Evolutionary conservation across 2,888 invertebrate genomes (phyloP), one percentile per base, ranked within the genome.

Genomic region (Coronaproctus castanopsis): DNA sequence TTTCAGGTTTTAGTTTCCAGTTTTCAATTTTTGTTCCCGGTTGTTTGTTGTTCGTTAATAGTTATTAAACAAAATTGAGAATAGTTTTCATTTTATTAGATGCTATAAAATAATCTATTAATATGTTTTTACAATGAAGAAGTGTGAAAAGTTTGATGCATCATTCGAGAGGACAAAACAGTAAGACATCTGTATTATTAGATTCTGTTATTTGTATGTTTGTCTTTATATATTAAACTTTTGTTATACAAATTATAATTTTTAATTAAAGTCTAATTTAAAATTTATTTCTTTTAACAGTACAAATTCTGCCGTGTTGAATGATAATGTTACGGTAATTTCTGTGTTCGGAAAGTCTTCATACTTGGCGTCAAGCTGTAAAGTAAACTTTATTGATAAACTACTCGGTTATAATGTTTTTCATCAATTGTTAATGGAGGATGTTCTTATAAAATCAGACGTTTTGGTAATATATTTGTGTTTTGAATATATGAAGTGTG

Each of bases 301-400:
- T 5, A 14, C 5, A 36, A 36, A 5, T 5, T 36, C 36, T 36
- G 5, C 36, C 14, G 14, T 36, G 14, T 36, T 36, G 14, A 36
- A 36, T 36, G 36, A 36, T 8, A 36, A 36, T 36, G 14, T 36
- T 14, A 14, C 14, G 5, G 76, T 85, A 1, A 79, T 85, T 10
- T 82, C 85, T 10, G 74, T 85, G 21, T 79, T 85, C 66, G 85
- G 85, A 10, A 84, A 84, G 71, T 80, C 82, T 23, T 76, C 80
- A 0, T 79, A 78, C 67, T 75, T 78, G 66, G 76, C 80, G 51
- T 71, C 70, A 65, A 79, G 80, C 61, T 78, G 81, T 67, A 85
- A 85, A 74, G 76, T 80, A 54, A 77, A 79, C 64, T 76, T 78
- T 54, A 71, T 81, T 53, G 71, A 80, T 53, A 71, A 76, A 58